Percentiles rank a stretch among this genome's conserved stretches.
These are phyloP conservation scores for Bombyx mandarina DNA, from an alignment of 1,140 invertebrate genomes.

Conservation along the genomic window DNA sequence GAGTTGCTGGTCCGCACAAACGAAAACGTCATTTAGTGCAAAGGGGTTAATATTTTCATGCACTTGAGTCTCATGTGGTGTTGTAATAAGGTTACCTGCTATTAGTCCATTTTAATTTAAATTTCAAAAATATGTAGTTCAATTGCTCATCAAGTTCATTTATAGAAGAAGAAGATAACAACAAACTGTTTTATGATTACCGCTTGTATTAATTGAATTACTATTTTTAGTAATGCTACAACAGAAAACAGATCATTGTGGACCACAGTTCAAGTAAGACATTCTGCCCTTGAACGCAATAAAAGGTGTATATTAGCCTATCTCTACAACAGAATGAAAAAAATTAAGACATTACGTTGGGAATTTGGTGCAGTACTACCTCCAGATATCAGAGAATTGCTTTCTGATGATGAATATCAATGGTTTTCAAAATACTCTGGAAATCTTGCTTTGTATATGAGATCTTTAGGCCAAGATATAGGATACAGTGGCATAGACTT, in stretches of 20 bases:
- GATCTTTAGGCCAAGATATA: slow-evolving; percentile 82
- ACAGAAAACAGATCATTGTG: slow-evolving; percentile 62
- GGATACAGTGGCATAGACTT: slow-evolving; percentile 85
- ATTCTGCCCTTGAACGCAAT: slow-evolving; percentile 89
- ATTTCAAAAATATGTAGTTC: neutral
- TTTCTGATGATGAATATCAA: slow-evolving; percentile 85
- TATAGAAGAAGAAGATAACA: neutral
- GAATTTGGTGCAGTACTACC: slow-evolving; percentile 94
- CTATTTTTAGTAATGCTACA: slow-evolving; percentile 49
- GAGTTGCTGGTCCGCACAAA: too few relatives aligned
- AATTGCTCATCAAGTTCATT: neutral
- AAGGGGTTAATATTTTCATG: too few relatives aligned
- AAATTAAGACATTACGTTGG: slow-evolving; percentile 89
- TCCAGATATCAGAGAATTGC: slow-evolving; percentile 83
- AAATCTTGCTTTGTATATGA: slow-evolving; percentile 91
- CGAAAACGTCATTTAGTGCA: too few relatives aligned
- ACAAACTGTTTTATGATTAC: neutral
- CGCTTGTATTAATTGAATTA: neutral
- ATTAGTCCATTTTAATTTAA: neutral
- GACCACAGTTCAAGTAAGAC: slow-evolving; percentile 84
- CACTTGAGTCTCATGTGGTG: too few relatives aligned
- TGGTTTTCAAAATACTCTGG: slow-evolving; percentile 94
- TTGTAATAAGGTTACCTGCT: neutral
- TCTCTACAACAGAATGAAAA: slow-evolving; percentile 86
- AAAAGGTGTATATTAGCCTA: slow-evolving; percentile 92